Conservation (phyloP, 1,140 invertebrate genomes). For the Tetranychus urticae region DNA sequence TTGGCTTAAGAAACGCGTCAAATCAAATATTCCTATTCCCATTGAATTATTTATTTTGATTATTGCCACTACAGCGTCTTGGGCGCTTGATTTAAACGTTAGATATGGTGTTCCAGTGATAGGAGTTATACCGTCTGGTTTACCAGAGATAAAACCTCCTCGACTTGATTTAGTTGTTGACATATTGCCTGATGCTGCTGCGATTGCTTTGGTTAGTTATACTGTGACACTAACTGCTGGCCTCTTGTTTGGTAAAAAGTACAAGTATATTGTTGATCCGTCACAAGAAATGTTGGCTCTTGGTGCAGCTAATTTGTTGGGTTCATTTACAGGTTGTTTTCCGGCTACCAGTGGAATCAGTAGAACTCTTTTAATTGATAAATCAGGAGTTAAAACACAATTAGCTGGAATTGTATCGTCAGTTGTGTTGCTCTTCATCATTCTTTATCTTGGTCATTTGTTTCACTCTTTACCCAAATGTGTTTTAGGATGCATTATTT, state of each 20-base stretch:
- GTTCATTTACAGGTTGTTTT: slow-evolving; percentile 59
- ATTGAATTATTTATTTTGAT: background rate
- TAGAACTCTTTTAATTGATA: slow-evolving; percentile 25
- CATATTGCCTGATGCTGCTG: slow-evolving; percentile 24
- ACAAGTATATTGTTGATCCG: slow-evolving; percentile 58
- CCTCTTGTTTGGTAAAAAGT: slow-evolving; percentile 62
- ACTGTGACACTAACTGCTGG: slow-evolving; percentile 79
- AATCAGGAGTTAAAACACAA: slow-evolving; percentile 9
- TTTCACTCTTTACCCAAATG: slow-evolving; percentile 21
- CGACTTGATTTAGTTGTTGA: slow-evolving; percentile 10
- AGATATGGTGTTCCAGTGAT: slow-evolving; percentile 5
- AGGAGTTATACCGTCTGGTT: background rate
- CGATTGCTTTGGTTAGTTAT: slow-evolving; percentile 49
- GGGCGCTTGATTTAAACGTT: background rate
- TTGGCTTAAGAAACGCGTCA: background rate
- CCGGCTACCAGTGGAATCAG: slow-evolving; percentile 60
- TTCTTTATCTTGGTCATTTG: slow-evolving; percentile 24
- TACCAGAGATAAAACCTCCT: slow-evolving; percentile 25
- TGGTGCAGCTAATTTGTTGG: slow-evolving; percentile 16
- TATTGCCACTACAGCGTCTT: background rate
- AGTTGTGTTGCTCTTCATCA: slow-evolving; percentile 24
- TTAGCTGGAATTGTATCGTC: slow-evolving; percentile 26
- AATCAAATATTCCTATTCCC: background rate
- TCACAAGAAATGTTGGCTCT: slow-evolving; percentile 49
- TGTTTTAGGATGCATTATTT: slow-evolving; percentile 25